These are phyloP conservation scores for Tetranychus piercei DNA, from an alignment of 2,888 invertebrate species.

Conservation along the genomic window DNA sequence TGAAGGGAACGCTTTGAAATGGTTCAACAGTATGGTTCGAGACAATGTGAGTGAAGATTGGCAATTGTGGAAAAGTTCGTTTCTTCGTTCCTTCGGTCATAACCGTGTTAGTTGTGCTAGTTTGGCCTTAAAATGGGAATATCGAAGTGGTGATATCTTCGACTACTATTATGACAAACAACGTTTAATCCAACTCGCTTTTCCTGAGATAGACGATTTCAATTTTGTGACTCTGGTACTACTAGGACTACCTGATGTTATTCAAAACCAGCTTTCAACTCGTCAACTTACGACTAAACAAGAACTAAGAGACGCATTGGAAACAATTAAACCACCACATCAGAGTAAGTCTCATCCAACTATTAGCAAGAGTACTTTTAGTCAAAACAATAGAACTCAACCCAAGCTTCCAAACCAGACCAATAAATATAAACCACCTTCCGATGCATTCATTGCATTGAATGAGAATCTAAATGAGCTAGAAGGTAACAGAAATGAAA, in stretches of 20 bases:
- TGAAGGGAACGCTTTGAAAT: constrained; percentile 6
- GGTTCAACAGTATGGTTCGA: neutral
- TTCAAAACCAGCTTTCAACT: neutral
- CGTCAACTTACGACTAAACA: neutral
- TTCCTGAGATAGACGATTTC: constrained; percentile 1
- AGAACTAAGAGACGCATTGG: neutral
- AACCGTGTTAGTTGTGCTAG: neutral
- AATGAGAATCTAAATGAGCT: neutral
- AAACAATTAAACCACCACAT: neutral
- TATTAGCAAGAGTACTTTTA: too few relatives aligned
- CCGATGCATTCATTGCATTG: neutral
- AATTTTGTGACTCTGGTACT: constrained; percentile 3
- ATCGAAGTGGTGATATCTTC: neutral
- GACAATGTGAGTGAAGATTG: constrained; percentile 5
- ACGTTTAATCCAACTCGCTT: neutral
- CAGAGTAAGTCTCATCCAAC: too few relatives aligned
- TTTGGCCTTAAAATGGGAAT: constrained; percentile 4
- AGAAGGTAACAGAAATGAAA: neutral
- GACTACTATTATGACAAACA: constrained; percentile 8
- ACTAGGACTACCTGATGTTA: neutral
- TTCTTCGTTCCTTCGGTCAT: constrained; percentile 8
- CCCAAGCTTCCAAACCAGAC: neutral
- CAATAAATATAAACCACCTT: neutral
- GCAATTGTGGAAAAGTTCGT: constrained; percentile 4
- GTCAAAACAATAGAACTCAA: neutral